phyloP scores from a whole-genome alignment of 1,140 invertebrate species.

The Brachionus rubens region DNA sequence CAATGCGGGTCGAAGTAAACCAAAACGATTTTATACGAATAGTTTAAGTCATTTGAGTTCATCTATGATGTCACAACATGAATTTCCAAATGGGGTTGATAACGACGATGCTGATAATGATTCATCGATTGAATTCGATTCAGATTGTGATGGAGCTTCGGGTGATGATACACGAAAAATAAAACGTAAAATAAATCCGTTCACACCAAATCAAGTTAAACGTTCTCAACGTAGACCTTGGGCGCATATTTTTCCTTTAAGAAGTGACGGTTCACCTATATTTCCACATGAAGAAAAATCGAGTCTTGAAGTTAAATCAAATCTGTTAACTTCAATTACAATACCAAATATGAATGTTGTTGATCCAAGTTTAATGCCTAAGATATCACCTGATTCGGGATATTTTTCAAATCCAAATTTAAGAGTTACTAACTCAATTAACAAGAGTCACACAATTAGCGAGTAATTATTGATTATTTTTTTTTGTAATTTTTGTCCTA shows the following conservation, averaged over 20 bases:
- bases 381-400: conserved; percentile 17
- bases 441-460: neutral
- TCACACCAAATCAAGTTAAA: conserved; percentile 91
- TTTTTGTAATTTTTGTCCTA: neutral
- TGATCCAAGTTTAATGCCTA: neutral
- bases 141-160: neutral
- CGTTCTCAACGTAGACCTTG: conserved; percentile 91
- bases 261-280: conserved; percentile 23
- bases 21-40: neutral
- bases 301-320: neutral
- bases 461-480: neutral
- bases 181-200: conserved; percentile 75
- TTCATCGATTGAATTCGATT: conserved; percentile 32
- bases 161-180: neutral
- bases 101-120: neutral
- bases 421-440: neutral
- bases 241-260: conserved; percentile 90
- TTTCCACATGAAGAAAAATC: conserved; percentile 24
- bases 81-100: neutral
- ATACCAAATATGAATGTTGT: neutral
- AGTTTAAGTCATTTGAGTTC: conserved; percentile 17
- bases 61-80: neutral
- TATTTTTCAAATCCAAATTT: neutral
- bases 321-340: neutral
- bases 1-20: neutral